phyloP scores from a whole-genome alignment of 2,113 vertebrate species.

The Buteo buteo region DNA sequence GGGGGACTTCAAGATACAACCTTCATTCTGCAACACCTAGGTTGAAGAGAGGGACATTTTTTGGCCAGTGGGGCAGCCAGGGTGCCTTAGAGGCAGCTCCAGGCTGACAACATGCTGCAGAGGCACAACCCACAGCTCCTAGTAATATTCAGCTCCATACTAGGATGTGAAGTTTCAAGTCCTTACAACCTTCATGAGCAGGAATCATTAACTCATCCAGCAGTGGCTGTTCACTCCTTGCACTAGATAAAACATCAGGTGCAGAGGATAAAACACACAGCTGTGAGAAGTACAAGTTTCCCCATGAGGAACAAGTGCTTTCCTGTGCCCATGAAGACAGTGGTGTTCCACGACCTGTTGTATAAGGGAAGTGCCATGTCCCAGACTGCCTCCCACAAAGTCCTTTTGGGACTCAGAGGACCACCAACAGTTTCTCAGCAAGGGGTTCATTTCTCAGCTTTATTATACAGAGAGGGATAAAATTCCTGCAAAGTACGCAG shows the following conservation, averaged over 20 bases:
- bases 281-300: neutral
- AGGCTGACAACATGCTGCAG: neutral
- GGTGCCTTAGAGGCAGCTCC: neutral
- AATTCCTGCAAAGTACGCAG: neutral
- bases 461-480: neutral
- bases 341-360: neutral
- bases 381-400: neutral
- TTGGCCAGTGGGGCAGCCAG: neutral
- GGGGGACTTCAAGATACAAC: neutral
- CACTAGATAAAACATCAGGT: neutral
- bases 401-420: neutral
- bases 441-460: neutral
- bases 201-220: neutral
- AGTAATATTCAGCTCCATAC: neutral
- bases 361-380: neutral
- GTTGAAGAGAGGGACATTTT: neutral
- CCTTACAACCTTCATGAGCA: neutral
- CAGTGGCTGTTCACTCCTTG: neutral
- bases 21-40: neutral
- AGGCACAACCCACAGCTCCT: neutral
- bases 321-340: neutral
- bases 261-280: neutral
- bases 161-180: neutral
- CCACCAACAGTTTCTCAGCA: neutral
- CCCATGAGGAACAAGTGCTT: neutral